Conservation (phyloP, 2,888 invertebrate species). For the Drepanosiphum platanoidis region DNA sequence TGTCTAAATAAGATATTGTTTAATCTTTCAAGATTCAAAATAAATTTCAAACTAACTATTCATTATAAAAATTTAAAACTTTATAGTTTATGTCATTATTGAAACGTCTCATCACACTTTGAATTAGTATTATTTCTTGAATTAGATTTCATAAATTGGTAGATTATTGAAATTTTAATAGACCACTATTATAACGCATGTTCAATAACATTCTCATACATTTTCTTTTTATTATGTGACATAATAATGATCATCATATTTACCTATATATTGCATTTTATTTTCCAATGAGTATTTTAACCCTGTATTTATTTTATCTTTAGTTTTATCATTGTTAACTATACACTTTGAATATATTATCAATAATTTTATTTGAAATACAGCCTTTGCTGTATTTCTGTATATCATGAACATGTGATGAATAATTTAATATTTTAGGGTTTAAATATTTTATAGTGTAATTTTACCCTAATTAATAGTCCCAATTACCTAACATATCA, state of each 20-base stretch:
- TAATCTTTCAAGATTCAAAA: background rate
- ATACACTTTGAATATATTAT: background rate
- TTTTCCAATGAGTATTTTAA: conserved; percentile 16
- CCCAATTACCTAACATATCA: conserved; percentile 54
- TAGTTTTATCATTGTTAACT: conserved; percentile 5
- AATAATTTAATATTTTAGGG: conserved; percentile 39
- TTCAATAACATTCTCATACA: conserved; percentile 4
- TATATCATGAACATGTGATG: conserved; percentile 7
- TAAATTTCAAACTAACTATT: background rate
- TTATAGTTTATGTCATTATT: background rate
- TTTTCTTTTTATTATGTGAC: background rate
- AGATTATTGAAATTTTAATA: background rate
- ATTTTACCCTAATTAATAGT: conserved; percentile 24
- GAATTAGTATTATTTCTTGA: background rate
- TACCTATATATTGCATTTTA: background rate
- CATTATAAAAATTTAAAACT: background rate
- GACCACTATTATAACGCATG: background rate
- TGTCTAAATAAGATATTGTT: background rate
- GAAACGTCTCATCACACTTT: background rate
- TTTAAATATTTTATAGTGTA: conserved; percentile 14
- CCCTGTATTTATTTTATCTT: background rate
- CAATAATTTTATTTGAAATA: conserved; percentile 4
- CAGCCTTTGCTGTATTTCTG: background rate
- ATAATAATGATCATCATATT: conserved; percentile 15
- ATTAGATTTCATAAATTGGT: conserved; percentile 1